Evolutionary conservation across 2,797 vertebrate species (phyloP).

Genomic region (Euthynnus affinis): DNA sequence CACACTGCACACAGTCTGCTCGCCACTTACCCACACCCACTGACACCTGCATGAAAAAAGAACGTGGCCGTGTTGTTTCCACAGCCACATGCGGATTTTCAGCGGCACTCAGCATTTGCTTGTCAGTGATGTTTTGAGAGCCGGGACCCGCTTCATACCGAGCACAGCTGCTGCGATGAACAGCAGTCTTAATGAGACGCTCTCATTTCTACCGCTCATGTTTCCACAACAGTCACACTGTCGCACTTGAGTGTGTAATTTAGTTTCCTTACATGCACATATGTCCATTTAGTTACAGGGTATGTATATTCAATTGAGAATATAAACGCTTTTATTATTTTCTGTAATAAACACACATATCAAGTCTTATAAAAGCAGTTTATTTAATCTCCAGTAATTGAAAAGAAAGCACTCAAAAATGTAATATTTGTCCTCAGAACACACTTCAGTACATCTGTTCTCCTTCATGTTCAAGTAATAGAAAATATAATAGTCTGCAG

Average conservation of each 20-base stretch:
- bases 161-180: slow-evolving; percentile 52
- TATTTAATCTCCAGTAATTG: slow-evolving; percentile 76
- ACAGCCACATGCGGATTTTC: slow-evolving; percentile 10
- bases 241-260: slow-evolving; percentile 24
- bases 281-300: slow-evolving; percentile 18
- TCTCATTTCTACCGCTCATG: slow-evolving; percentile 30
- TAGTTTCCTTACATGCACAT: neutral
- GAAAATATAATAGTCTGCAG: slow-evolving; percentile 74
- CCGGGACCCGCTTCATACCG: slow-evolving; percentile 22
- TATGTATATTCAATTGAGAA: slow-evolving; percentile 12
- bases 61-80: slow-evolving; percentile 9
- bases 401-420: slow-evolving; percentile 71
- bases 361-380: slow-evolving; percentile 70
- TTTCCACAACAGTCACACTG: slow-evolving; percentile 32
- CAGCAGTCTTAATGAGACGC: slow-evolving; percentile 54
- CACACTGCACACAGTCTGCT: neutral
- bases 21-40: slow-evolving; percentile 11
- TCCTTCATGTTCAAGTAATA: slow-evolving; percentile 72
- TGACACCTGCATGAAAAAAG: slow-evolving; percentile 26
- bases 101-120: neutral
- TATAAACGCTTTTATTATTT: slow-evolving; percentile 21
- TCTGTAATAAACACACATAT: slow-evolving; percentile 60
- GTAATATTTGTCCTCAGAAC: slow-evolving; percentile 37
- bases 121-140: slow-evolving; percentile 20
- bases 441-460: slow-evolving; percentile 48